Conservation (phyloP, 2,888 invertebrate genomes). For the Lasioglossum malachurum region DNA sequence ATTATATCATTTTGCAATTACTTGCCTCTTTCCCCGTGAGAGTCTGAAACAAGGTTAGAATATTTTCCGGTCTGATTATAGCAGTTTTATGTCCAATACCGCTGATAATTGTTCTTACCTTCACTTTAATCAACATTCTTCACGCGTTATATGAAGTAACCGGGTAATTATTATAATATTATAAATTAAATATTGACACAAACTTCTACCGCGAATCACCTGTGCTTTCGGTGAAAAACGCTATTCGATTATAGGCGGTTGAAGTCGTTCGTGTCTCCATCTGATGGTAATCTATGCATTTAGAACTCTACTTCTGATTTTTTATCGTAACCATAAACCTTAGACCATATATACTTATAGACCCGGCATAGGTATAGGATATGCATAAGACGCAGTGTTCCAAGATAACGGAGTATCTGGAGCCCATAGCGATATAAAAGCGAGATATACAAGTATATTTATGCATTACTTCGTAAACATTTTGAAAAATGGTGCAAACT, state of each 20-base stretch:
- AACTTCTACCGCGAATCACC: conserved; percentile 33
- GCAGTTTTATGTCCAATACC: background rate
- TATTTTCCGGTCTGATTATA: conserved; percentile 22
- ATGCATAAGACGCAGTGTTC: too few species aligned
- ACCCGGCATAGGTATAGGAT: too few species aligned
- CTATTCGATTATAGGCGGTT: background rate
- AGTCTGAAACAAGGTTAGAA: conserved; percentile 87
- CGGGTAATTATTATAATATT: conserved; percentile 38
- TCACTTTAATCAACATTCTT: conserved; percentile 93
- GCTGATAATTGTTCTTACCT: conserved; percentile 86
- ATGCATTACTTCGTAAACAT: too few species aligned
- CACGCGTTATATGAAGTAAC: conserved; percentile 73
- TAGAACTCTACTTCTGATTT: background rate
- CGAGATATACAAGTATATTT: too few species aligned
- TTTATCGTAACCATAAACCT: background rate
- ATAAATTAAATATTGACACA: conserved; percentile 35
- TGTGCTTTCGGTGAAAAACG: conserved; percentile 40
- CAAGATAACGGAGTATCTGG: too few species aligned
- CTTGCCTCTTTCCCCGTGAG: conserved; percentile 93
- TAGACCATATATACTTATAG: too few species aligned
- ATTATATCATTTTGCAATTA: conserved; percentile 54
- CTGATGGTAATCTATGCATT: conserved; percentile 30
- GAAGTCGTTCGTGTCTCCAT: conserved; percentile 27
- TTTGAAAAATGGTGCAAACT: too few species aligned
- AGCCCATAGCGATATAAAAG: too few species aligned